Percentiles rank a stretch among this genome's conserved stretches.
Conservation (phyloP, 2,113 vertebrate genomes). For the Bambusicola thoracicus region DNA sequence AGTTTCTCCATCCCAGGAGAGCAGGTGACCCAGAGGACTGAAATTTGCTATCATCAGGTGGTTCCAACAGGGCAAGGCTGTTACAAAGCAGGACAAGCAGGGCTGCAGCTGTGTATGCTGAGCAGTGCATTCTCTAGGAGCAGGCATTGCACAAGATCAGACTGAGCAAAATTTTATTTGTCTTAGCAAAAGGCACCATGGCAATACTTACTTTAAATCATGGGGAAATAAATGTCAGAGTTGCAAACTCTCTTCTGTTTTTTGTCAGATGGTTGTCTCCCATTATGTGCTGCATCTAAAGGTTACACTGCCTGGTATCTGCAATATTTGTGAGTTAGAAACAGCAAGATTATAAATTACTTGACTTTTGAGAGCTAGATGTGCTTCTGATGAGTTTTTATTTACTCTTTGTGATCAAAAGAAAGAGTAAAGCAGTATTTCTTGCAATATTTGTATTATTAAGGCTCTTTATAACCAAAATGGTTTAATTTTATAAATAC, state of each 20-base stretch:
- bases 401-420: background rate
- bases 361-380: background rate
- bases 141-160: background rate
- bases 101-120: background rate
- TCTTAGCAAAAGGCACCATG: background rate
- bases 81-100: background rate
- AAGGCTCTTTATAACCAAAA: background rate
- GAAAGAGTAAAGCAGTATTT: background rate
- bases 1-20: too few relatives aligned
- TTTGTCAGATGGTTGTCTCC: background rate
- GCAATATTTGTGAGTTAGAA: background rate
- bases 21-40: background rate
- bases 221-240: background rate
- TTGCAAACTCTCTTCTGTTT: background rate
- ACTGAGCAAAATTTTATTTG: background rate
- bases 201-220: background rate
- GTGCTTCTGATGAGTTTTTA: background rate
- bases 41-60: background rate
- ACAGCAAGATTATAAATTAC: background rate
- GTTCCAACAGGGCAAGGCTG: background rate
- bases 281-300: background rate
- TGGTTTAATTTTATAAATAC: background rate
- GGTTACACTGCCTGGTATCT: background rate
- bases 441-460: background rate
- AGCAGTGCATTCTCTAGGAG: background rate